Evolutionary conservation across 2,113 vertebrate genomes (phyloP).

Genomic region (Lathamus discolor): DNA sequence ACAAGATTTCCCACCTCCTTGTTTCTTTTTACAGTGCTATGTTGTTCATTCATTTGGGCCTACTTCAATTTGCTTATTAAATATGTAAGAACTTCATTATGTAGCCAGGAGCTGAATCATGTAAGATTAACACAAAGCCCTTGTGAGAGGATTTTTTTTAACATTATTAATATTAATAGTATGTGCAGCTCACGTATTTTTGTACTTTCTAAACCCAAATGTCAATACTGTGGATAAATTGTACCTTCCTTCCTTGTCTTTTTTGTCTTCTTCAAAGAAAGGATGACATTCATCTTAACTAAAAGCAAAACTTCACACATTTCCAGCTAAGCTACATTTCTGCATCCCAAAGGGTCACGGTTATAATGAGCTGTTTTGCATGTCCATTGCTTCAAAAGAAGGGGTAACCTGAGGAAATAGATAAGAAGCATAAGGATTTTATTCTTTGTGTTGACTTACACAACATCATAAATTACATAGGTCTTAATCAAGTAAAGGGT

Average conservation of each 20-base stretch:
- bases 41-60: conserved; percentile 59
- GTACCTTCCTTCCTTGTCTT: not conserved
- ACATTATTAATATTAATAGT: conserved; percentile 75
- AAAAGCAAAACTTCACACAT: not conserved
- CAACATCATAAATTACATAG: not conserved
- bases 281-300: conserved; percentile 18
- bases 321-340: not conserved
- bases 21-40: not conserved
- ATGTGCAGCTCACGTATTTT: conserved; percentile 8
- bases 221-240: conserved; percentile 59
- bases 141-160: conserved; percentile 52
- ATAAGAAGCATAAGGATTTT: not conserved
- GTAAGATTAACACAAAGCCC: conserved; percentile 66
- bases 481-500: not conserved
- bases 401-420: not conserved
- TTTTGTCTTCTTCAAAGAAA: conserved; percentile 12
- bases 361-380: not conserved
- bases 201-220: conserved; percentile 64
- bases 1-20: not conserved
- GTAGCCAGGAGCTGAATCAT: conserved; percentile 60
- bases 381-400: not conserved
- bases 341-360: not conserved
- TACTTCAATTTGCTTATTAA: conserved; percentile 73
- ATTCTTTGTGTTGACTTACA: not conserved
- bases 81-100: conserved; percentile 74